A percentile compares a stretch with the other conserved stretches of the same genome.
phyloP scores from a whole-genome alignment of 2,888 invertebrate species.

The Drosophila ustulata region DNA sequence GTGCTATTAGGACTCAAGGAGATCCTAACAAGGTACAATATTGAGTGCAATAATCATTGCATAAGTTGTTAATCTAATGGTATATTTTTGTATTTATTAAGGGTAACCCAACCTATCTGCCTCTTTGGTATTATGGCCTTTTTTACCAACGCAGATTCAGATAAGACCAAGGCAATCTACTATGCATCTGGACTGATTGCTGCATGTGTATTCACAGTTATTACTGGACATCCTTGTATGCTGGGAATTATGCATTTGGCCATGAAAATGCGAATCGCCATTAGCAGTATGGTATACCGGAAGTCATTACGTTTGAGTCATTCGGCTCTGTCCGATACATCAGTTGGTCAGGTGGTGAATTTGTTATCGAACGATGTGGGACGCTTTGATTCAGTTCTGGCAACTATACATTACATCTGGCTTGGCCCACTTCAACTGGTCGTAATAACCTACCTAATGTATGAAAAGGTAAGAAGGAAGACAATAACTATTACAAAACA shows the following conservation, averaged over 20 bases:
- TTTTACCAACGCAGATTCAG: constrained; percentile 82
- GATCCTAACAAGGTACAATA: constrained; percentile 10
- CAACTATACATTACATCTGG: constrained; percentile 96
- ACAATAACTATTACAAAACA: neutral
- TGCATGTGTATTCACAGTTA: constrained; percentile 90
- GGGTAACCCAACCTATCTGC: constrained; percentile 88
- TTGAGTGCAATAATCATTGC: neutral
- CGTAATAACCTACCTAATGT: constrained; percentile 92
- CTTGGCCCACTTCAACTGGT: constrained; percentile 93
- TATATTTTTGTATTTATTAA: constrained; percentile 71
- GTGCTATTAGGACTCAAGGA: constrained; percentile 13
- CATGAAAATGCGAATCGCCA: constrained; percentile 89
- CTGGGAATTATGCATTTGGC: constrained; percentile 89
- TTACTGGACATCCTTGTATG: constrained; percentile 94
- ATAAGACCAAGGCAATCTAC: constrained; percentile 88
- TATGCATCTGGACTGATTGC: constrained; percentile 90
- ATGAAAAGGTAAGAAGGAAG: constrained; percentile 85
- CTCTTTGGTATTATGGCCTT: constrained; percentile 88
- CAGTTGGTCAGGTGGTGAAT: constrained; percentile 92
- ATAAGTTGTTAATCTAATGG: neutral
- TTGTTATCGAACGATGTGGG: constrained; percentile 98
- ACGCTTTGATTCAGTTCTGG: constrained; percentile 87
- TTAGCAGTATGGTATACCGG: constrained; percentile 89
- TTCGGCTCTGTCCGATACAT: constrained; percentile 90
- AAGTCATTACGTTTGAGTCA: constrained; percentile 89